These are phyloP conservation scores for Anas platyrhynchos DNA, from an alignment of 2,113 vertebrate genomes.

Conservation along the genomic window DNA sequence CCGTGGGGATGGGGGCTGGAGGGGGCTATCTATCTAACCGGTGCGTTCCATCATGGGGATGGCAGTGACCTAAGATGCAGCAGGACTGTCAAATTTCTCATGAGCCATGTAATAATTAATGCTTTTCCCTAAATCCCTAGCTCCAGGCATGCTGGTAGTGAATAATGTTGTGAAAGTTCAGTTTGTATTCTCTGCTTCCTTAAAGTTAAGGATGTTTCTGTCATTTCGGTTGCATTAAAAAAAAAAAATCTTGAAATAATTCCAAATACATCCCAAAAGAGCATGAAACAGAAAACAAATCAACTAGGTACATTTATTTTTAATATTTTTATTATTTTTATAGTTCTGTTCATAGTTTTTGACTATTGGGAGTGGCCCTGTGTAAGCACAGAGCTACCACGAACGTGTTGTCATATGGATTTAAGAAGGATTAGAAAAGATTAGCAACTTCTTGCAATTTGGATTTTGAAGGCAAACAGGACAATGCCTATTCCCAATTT, in stretches of 20 bases:
- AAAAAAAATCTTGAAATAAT: background rate
- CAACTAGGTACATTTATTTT: background rate
- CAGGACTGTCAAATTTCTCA: background rate
- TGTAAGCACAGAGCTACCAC: background rate
- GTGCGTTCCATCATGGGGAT: background rate
- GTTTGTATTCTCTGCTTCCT: background rate
- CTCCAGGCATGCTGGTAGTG: background rate
- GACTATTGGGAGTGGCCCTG: background rate
- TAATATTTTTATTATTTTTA: background rate
- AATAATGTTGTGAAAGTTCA: background rate
- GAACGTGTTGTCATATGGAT: background rate
- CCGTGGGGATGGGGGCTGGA: rapidly evolving
- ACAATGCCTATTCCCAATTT: background rate
- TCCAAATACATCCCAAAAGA: background rate
- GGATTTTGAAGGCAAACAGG: background rate
- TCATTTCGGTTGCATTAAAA: background rate
- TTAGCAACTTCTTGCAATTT: background rate
- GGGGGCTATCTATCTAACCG: background rate
- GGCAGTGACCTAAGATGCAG: background rate
- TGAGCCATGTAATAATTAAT: background rate
- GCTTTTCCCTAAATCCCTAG: background rate
- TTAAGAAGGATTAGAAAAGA: background rate
- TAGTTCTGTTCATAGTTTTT: background rate
- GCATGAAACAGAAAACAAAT: background rate
- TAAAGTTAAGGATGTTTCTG: background rate